Conservation (phyloP, 2,113 vertebrate species). For the Pterophyllum scalare region DNA sequence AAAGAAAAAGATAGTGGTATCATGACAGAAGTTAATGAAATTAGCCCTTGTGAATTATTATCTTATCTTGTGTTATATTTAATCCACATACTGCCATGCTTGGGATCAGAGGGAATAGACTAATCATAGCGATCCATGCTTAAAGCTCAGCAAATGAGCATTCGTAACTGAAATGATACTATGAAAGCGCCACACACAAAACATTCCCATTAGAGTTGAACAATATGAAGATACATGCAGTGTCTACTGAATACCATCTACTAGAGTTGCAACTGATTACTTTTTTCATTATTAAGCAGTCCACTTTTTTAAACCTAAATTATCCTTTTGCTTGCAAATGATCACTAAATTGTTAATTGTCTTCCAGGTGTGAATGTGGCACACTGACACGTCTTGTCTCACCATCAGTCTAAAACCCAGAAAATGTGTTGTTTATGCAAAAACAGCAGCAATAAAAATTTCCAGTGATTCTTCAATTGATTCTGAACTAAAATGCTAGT, state of each 20-base stretch:
- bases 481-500: no score
- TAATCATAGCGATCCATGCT: conserved; percentile 24
- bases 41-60: conserved; percentile 13
- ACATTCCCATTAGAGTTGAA: not conserved
- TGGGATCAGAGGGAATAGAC: conserved; percentile 9
- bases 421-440: not conserved
- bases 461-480: no score
- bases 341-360: not conserved
- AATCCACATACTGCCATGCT: conserved; percentile 25
- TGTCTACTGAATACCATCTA: not conserved
- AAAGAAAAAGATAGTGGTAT: not conserved
- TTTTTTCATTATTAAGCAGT: not conserved
- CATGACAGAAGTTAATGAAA: conserved; percentile 46
- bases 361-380: not conserved
- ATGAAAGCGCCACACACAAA: not conserved
- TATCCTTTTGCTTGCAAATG: not conserved
- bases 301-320: not conserved
- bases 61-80: conserved; percentile 32
- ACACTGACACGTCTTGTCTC: not conserved
- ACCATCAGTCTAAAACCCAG: not conserved
- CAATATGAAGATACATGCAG: not conserved
- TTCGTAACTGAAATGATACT: not conserved
- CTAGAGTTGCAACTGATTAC: not conserved
- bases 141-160: conserved; percentile 16
- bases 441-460: not conserved